Percentiles rank a stretch among this genome's conserved stretches.
These are phyloP conservation scores for Sinocyclocheilus maitianheensis DNA, from an alignment of 2,113 vertebrate species.

Conservation along the genomic window DNA sequence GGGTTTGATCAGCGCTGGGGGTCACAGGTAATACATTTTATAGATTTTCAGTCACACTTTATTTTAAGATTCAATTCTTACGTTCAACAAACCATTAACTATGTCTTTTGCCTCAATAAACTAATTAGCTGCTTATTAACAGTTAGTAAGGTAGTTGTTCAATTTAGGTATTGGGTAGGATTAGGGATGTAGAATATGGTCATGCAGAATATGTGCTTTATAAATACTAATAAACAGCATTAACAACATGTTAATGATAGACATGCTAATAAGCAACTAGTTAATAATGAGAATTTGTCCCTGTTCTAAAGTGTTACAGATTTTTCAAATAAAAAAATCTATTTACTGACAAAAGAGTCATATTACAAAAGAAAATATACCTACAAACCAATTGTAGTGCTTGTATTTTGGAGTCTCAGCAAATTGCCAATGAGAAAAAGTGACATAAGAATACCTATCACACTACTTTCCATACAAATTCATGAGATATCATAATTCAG, in stretches of 20 bases:
- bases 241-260: no score
- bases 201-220: no score
- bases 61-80: no score
- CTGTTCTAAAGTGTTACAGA: not conserved
- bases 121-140: no score
- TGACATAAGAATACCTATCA: not conserved
- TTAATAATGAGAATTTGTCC: no score
- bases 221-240: no score
- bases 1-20: not conserved
- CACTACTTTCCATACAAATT: not conserved
- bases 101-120: no score
- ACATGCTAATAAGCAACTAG: no score
- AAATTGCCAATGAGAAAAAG: not conserved
- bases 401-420: not conserved
- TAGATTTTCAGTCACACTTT: not conserved
- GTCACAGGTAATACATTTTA: not conserved
- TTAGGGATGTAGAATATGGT: no score
- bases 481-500: not conserved
- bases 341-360: not conserved
- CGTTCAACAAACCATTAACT: no score
- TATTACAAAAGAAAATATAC: not conserved
- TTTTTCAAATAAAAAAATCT: not conserved
- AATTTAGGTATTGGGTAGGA: no score
- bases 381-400: not conserved
- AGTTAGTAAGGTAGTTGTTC: no score